phyloP scores from a whole-genome alignment of 2,888 invertebrate species.

The Sclerodermus sp. region DNA sequence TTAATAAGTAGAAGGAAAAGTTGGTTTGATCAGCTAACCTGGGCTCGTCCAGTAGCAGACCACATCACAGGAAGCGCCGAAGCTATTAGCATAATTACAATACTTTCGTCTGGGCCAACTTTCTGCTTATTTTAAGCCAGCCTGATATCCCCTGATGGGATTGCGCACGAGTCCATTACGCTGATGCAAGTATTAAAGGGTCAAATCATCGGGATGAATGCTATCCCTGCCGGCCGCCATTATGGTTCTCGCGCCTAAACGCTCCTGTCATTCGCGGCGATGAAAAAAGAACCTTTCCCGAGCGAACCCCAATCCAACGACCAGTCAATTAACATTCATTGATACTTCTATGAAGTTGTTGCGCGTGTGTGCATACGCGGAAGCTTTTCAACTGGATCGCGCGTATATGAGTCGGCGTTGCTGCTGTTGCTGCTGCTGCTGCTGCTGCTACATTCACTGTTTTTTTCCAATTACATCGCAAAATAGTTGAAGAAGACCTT shows the following conservation, averaged over 20 bases:
- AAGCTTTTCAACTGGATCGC: too few species aligned
- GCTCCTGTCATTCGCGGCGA: too few species aligned
- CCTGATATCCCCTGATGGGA: conserved; percentile 42
- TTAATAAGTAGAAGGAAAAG: conserved; percentile 57
- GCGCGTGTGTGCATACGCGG: too few species aligned
- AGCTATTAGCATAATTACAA: conserved; percentile 58
- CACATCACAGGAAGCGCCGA: conserved; percentile 51
- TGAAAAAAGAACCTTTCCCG: too few species aligned
- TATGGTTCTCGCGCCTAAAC: conserved; percentile 14
- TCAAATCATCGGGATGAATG: conserved; percentile 45
- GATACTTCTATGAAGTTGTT: too few species aligned
- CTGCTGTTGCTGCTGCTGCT: too few species aligned
- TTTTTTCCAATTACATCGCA: too few species aligned
- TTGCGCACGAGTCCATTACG: conserved; percentile 50
- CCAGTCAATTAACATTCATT: too few species aligned
- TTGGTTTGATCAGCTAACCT: conserved; percentile 54
- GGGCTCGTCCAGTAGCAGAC: conserved; percentile 31
- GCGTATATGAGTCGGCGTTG: too few species aligned
- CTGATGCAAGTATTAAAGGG: conserved; percentile 50
- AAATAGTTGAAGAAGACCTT: too few species aligned
- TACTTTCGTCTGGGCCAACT: conserved; percentile 47
- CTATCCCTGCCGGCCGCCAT: conserved; percentile 15
- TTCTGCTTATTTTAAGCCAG: conserved; percentile 49
- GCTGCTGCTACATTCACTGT: too few species aligned
- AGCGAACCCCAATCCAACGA: too few species aligned